Base-by-base conservation (phyloP, 2,797 vertebrate species). In the Fistularia tabacaria region DNA sequence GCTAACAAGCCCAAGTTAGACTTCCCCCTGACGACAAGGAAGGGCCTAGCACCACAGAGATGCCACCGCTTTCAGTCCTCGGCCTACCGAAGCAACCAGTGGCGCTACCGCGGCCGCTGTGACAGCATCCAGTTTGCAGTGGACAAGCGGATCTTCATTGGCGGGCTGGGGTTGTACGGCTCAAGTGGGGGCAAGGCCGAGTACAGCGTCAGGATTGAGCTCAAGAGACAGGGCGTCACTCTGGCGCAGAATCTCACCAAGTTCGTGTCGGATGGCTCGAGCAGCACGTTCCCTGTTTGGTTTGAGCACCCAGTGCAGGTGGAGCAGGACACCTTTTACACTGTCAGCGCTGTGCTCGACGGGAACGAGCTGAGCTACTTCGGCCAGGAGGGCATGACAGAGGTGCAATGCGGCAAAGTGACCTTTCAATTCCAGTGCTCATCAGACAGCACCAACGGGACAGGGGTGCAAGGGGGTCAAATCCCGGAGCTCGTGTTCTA, bases 401-500 rank as follows among this genome's bases (percentile, higher is more conserved):
- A 99, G 85, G 96, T 98, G 67, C 95, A 96, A 87, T 95, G 95
- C 0, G 97, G 94, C 25, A 94, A 93, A 85, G 95, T 98, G 77
- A 96, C 95, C 0, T 98, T 99, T 84, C 97, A 98, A 80, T 99
- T 99, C 86, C 97, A 99, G 87, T 98, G 97, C 71, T 99, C 97
- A 36, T 97, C 97, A 0, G 97, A 99, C 89, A 99, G 97, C 86
- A 99, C 97, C 69, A 99, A 99, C 0, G 97, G 97, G 42, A 99
- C 97, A 0, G 97, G 97, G 8, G 97, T 99, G 10, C 97, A 99
- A 89, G 97, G 96, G 10, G 97, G 97, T 49, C 97, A 98, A 75
- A 99, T 99, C 85, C 97, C 97, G 0, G 97, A 99, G 86, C 94
- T 99, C n/a, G 94, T 99, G 85, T 98, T 99, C 90, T 99, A 98